Evolutionary conservation across 2,113 vertebrate genomes (phyloP).

Genomic region (Larimichthys crocea): DNA sequence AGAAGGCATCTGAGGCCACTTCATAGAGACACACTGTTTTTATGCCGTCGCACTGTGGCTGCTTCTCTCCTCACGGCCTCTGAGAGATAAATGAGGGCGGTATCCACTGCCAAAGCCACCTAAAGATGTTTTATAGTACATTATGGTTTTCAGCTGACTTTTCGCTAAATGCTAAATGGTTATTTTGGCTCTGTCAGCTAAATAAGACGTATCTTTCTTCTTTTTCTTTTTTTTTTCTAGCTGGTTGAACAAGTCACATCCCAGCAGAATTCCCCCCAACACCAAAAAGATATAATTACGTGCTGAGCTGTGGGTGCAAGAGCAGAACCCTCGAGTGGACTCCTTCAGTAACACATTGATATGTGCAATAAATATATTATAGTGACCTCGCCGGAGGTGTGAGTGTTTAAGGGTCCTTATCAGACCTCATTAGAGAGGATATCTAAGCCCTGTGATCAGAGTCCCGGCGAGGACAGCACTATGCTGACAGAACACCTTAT

Average conservation of each 20-base stretch:
- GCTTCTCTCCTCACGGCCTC: conserved; percentile 9
- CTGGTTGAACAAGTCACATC: conserved; percentile 28
- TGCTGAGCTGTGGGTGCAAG: not conserved
- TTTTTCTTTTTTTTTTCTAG: not conserved
- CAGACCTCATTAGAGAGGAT: conserved; percentile 37
- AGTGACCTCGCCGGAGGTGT: not conserved
- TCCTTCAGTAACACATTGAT: not conserved
- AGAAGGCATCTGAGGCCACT: conserved; percentile 38
- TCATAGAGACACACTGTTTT: conserved; percentile 32
- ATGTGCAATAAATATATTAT: not conserved
- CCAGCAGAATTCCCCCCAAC: not conserved
- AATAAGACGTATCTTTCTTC: conserved; percentile 4
- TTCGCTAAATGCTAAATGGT: conserved; percentile 1
- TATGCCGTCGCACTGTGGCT: not conserved
- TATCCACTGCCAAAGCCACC: conserved; percentile 29
- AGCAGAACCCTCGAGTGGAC: not conserved
- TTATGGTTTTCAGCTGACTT: conserved; percentile 36
- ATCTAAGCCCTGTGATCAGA: conserved; percentile 50
- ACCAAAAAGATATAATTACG: conserved; percentile 6
- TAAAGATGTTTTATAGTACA: conserved; percentile 12
- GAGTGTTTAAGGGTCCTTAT: conserved; percentile 44
- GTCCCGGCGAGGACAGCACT: conserved; percentile 16
- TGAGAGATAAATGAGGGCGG: conserved; percentile 15
- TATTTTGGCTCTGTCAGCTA: not conserved
- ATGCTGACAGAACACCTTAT: conserved; percentile 64